These are phyloP conservation scores for Cacatua alba DNA, from an alignment of 2,113 vertebrate species.

Conservation along the genomic window DNA sequence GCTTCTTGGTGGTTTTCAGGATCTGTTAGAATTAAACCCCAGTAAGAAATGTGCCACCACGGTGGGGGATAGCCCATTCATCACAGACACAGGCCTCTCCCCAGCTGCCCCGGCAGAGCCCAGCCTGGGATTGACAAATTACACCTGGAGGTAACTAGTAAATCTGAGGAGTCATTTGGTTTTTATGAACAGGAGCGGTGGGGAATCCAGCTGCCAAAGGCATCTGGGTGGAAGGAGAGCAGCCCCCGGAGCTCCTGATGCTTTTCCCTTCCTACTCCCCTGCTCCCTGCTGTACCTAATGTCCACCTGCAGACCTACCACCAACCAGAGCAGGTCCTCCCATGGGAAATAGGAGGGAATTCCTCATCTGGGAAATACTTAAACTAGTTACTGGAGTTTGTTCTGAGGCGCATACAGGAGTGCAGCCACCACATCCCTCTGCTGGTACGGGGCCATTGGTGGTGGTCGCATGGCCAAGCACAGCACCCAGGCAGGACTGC, in stretches of 20 bases:
- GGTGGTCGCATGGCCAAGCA: rapidly evolving
- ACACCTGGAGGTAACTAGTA: slow-evolving; percentile 71
- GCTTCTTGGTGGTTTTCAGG: slow-evolving; percentile 66
- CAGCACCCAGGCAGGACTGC: not conserved
- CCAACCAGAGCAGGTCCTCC: not conserved
- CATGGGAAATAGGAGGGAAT: too few species aligned
- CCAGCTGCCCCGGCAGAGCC: slow-evolving; percentile 23
- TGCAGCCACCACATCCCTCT: not conserved
- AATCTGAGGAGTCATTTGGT: slow-evolving; percentile 67
- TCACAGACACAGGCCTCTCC: slow-evolving; percentile 37
- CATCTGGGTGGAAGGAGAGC: slow-evolving; percentile 15
- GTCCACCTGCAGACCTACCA: rapidly evolving
- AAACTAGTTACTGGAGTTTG: rapidly evolving
- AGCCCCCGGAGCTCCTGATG: not conserved
- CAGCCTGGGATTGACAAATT: slow-evolving; percentile 64
- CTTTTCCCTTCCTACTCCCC: not conserved
- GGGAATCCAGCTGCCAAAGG: slow-evolving; percentile 4
- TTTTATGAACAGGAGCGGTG: slow-evolving; percentile 50
- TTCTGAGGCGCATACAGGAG: rapidly evolving
- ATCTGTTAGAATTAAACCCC: slow-evolving; percentile 59
- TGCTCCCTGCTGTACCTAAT: not conserved
- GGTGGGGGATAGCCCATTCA: slow-evolving; percentile 43
- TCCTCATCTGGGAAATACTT: not conserved
- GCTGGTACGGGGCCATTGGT: rapidly evolving
- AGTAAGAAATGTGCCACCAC: slow-evolving; percentile 62